Evolutionary conservation across 2,888 invertebrate genomes (phyloP).

Genomic region (Neoitamus cyanurus): DNA sequence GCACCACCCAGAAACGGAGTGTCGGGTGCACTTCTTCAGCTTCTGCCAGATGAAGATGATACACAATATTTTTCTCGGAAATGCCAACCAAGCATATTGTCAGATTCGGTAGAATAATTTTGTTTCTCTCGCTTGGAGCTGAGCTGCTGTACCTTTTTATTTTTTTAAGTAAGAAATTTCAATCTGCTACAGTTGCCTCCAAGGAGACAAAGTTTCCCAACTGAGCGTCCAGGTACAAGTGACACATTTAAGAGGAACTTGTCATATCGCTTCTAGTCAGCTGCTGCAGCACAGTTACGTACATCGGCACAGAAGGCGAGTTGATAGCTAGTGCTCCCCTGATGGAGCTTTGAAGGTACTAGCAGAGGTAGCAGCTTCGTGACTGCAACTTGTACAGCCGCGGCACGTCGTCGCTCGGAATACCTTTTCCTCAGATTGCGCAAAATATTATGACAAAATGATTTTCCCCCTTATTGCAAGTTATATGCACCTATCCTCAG

Average conservation of each 20-base stretch:
- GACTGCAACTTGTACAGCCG: neutral
- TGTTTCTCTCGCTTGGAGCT: neutral
- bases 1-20: neutral
- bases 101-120: neutral
- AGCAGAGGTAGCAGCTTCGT: neutral
- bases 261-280: conserved; percentile 16
- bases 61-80: neutral
- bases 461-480: neutral
- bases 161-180: neutral
- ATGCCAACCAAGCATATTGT: neutral
- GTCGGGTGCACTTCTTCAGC: neutral
- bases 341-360: neutral
- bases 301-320: neutral
- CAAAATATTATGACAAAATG: neutral
- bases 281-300: neutral
- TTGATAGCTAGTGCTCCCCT: neutral
- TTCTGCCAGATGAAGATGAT: neutral
- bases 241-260: conserved; percentile 23
- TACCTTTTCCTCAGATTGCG: neutral
- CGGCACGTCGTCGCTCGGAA: neutral
- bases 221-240: neutral
- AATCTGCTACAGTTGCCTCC: neutral
- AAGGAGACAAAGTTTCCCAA: conserved; percentile 24
- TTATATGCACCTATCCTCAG: neutral
- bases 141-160: neutral